Percentiles rank a stretch among this genome's conserved stretches.
phyloP scores from a whole-genome alignment of 2,888 invertebrate genomes.

The Tolmerus cingulatus region DNA sequence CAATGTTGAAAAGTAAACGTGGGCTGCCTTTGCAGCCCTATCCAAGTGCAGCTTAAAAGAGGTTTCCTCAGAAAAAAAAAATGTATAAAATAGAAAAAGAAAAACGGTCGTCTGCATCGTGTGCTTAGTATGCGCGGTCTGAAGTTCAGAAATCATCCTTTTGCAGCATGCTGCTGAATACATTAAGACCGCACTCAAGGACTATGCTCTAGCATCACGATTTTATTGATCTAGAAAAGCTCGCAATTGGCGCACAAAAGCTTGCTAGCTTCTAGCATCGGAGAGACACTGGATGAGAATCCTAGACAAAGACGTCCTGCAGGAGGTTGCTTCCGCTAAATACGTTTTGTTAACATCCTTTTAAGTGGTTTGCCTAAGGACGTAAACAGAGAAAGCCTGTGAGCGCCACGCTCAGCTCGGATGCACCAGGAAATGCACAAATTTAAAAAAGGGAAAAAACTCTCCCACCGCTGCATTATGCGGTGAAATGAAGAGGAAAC shows the following conservation, averaged over 20 bases:
- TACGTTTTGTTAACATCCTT: constrained; percentile 22
- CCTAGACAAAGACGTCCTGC: background rate
- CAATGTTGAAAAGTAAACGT: background rate
- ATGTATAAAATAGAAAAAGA: background rate
- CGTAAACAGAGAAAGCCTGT: background rate
- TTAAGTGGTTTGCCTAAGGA: constrained; percentile 15
- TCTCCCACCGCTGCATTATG: background rate
- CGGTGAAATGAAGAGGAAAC: background rate
- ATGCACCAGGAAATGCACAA: background rate
- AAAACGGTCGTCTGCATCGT: background rate
- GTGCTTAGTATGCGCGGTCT: constrained; percentile 3
- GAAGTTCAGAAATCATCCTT: constrained; percentile 20
- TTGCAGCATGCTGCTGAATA: constrained; percentile 18
- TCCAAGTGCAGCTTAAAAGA: background rate
- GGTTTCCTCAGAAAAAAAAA: background rate
- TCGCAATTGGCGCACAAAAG: background rate
- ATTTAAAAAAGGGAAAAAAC: background rate
- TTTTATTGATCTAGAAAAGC: constrained; percentile 20
- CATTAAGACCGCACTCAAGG: constrained; percentile 14
- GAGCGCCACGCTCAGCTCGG: background rate
- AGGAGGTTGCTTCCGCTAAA: constrained; percentile 22
- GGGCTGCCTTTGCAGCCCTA: background rate
- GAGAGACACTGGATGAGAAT: background rate
- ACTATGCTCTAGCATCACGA: background rate
- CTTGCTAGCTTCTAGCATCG: background rate